Evolutionary conservation across 2,113 vertebrate species (phyloP).

Genomic region (Geococcyx californianus): DNA sequence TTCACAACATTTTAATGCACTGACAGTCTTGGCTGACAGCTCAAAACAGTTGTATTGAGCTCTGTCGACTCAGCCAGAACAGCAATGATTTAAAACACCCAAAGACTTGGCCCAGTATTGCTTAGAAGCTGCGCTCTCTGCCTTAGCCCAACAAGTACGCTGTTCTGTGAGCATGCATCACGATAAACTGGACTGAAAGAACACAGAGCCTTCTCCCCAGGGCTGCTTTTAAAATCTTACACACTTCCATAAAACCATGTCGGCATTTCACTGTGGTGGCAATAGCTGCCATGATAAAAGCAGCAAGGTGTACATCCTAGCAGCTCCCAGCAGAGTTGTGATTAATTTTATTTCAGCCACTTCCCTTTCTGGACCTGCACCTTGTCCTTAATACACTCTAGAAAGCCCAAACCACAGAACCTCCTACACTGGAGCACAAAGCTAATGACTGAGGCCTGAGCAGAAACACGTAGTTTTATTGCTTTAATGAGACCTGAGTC

Average conservation of each 20-base stretch:
- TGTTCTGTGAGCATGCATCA: not conserved
- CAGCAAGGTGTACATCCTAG: not conserved
- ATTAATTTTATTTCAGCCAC: not conserved
- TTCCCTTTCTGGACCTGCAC: not conserved
- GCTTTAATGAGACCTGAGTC: not conserved
- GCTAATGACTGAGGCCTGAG: not conserved
- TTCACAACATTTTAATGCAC: not conserved
- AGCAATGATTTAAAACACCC: not conserved
- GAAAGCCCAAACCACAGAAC: not conserved
- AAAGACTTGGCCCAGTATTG: not conserved
- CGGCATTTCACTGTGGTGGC: not conserved
- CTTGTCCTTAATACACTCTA: not conserved
- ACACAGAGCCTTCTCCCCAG: not conserved
- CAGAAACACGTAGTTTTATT: rapidly evolving
- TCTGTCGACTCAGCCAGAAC: not conserved
- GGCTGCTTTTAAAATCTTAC: not conserved
- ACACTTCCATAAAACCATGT: not conserved
- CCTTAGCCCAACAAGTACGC: not conserved
- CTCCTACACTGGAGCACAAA: not conserved
- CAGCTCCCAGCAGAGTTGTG: not conserved
- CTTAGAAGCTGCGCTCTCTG: not conserved
- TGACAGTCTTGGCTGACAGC: not conserved
- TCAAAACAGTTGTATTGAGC: not conserved
- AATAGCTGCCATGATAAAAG: not conserved
- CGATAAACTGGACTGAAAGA: not conserved